phyloP scores from a whole-genome alignment of 35 echinoderm and acorn worm species.

The Anneissia japonica region DNA sequence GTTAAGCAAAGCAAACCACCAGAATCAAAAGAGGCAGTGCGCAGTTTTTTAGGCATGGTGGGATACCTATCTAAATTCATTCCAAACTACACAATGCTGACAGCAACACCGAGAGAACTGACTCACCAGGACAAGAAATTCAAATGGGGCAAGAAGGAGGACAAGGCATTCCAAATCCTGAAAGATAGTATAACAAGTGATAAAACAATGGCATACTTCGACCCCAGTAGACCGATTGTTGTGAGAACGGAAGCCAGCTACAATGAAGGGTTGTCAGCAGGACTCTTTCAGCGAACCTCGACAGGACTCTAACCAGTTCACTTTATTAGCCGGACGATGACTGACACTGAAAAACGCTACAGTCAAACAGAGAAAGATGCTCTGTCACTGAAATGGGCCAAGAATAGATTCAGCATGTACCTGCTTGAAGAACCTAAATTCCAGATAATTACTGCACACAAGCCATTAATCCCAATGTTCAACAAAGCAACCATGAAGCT shows the following conservation, averaged over 20 bases:
- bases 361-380: conserved; percentile 66
- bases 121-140: conserved; percentile 33
- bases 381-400: conserved; percentile 30
- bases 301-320: conserved; percentile 52
- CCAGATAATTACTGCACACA: conserved; percentile 46
- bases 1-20: conserved; percentile 27
- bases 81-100: conserved; percentile 30
- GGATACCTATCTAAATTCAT: conserved; percentile 63
- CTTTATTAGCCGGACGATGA: conserved; percentile 39
- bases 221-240: conserved; percentile 35
- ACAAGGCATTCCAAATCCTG: conserved; percentile 31
- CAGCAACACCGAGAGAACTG: conserved; percentile 31
- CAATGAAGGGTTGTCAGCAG: conserved; percentile 60
- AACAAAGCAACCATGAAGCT: conserved; percentile 39
- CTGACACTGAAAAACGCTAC: conserved; percentile 44
- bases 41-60: conserved; percentile 60
- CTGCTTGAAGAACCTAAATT: conserved; percentile 33
- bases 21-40: no score
- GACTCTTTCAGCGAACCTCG: conserved; percentile 48
- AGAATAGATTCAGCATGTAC: conserved; percentile 48
- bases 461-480: conserved; percentile 47
- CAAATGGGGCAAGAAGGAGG: conserved; percentile 37
- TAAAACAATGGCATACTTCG: conserved; percentile 46
- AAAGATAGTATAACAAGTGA: conserved; percentile 62
- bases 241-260: conserved; percentile 56